Evolutionary conservation across 2,888 invertebrate species (phyloP), one percentile per base, ranked within the genome.

Genomic region (Leptothorax acervorum): DNA sequence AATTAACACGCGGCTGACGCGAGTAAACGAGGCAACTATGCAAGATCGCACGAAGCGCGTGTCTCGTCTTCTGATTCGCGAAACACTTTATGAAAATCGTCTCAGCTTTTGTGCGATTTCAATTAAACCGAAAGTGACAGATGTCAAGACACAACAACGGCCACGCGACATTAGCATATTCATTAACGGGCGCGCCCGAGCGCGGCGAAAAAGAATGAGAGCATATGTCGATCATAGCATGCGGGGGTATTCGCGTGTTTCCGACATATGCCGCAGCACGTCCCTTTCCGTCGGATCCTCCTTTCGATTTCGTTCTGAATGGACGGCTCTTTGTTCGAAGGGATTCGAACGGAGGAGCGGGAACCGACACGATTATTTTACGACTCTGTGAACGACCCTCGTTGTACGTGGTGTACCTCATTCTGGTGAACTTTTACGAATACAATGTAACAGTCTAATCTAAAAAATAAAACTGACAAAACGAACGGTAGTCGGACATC

Each of bases 151-250:
- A 28, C 65, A 28, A 28, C 65, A 31, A 68, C 51, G 3, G 35
- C 53, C 66, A 28, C 79, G 78, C 66, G 79, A 85, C 86, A 92
- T 93, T 92, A 91, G 89, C 91, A 91, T 91, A 90, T 88, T 90
- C 88, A 89, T 92, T 91, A 90, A 91, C 90, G 88, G 88, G 89
- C 55, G 18, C 42, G 39, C 31, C 48, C 18, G 62, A 60, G 60
- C 55, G 48, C 23, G 71, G 70, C 55, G 65, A 53, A 53, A 73
- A 39, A 84, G 87, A 81, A 82, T 62, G 45, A 66, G 71, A 87
- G 85, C 90, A 90, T 87, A 87, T 90, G 90, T 89, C 88, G 88
- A 90, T 90, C 86, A 55, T 83, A 84, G 70, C 66, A 23, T 81
- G 23, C 65, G 79, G 23, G 53, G 18, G 63, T 60, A 75, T 83